Evolutionary conservation across 2,888 invertebrate species (phyloP).

Genomic region (Drosophila kokeensis): DNA sequence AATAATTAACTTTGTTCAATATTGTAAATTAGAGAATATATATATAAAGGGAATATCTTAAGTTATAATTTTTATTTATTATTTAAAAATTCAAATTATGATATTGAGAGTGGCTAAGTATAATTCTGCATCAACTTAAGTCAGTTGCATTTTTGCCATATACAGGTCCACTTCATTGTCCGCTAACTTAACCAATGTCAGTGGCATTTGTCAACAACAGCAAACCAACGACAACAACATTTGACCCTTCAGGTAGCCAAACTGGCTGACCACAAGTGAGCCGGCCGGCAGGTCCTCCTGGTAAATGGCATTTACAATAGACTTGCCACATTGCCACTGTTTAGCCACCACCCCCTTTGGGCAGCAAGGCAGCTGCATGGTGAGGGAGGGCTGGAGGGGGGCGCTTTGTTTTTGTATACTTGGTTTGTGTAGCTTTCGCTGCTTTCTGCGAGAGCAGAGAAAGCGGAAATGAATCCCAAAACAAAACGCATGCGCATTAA

Average conservation of each 20-base stretch:
- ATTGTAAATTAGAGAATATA: background rate
- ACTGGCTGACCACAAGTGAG: slow-evolving; percentile 61
- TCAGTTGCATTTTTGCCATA: background rate
- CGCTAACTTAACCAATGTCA: slow-evolving; percentile 19
- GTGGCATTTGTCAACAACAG: slow-evolving; percentile 63
- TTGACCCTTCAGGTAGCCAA: slow-evolving; percentile 58
- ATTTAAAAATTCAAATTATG: background rate
- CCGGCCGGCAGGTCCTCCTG: slow-evolving; percentile 65
- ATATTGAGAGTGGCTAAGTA: background rate
- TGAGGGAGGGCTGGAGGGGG: slow-evolving; percentile 12
- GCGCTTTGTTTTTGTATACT: slow-evolving; percentile 76
- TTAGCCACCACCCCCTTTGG: slow-evolving; percentile 39
- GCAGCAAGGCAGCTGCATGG: slow-evolving; percentile 1
- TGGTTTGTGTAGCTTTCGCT: slow-evolving; percentile 27
- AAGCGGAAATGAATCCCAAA: background rate
- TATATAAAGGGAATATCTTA: background rate
- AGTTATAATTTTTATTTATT: too few species aligned
- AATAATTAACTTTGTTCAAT: background rate
- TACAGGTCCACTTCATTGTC: background rate
- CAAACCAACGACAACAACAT: slow-evolving; percentile 39
- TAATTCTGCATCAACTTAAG: background rate
- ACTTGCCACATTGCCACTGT: slow-evolving; percentile 42
- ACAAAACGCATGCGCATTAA: slow-evolving; percentile 50
- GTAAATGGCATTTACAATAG: slow-evolving; percentile 66
- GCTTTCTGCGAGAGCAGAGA: slow-evolving; percentile 11